These are phyloP conservation scores for Hyposmocoma kahamanoa DNA, from an alignment of 1,140 invertebrate genomes.

Conservation along the genomic window DNA sequence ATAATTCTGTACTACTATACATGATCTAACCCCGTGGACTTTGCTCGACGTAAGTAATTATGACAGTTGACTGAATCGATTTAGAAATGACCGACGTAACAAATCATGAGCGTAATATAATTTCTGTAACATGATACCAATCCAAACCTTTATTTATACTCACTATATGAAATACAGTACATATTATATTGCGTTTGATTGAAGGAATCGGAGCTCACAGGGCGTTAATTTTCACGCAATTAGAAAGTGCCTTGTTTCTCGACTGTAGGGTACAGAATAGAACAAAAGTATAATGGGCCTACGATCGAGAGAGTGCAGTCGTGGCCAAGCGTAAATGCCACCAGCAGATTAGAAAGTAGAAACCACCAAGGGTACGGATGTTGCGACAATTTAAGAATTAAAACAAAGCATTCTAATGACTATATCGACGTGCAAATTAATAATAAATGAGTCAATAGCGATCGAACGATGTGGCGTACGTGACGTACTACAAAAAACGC, in stretches of 20 bases:
- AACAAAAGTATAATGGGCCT: conserved; percentile 41
- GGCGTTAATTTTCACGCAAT: conserved; percentile 29
- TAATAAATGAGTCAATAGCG: no score
- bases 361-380: conserved; percentile 27
- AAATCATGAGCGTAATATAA: no score
- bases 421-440: not conserved
- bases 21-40: conserved; percentile 22
- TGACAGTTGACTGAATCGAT: conserved; percentile 13
- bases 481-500: not conserved
- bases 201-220: no score
- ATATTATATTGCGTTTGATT: no score
- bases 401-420: not conserved
- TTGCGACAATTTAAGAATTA: conserved; percentile 20
- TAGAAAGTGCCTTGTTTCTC: conserved; percentile 41
- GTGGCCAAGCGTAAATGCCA: conserved; percentile 38
- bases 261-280: conserved; percentile 37
- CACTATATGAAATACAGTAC: no score
- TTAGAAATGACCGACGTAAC: conserved; percentile 20
- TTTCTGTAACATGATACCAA: no score
- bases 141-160: no score
- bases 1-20: conserved; percentile 12
- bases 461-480: conserved; percentile 1
- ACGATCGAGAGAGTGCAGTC: conserved; percentile 35
- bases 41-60: conserved; percentile 31
- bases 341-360: conserved; percentile 60